A percentile compares a stretch with the other conserved stretches of the same genome.
Evolutionary conservation across 2,888 invertebrate genomes (phyloP).

Genomic region (Hipparchia semele): DNA sequence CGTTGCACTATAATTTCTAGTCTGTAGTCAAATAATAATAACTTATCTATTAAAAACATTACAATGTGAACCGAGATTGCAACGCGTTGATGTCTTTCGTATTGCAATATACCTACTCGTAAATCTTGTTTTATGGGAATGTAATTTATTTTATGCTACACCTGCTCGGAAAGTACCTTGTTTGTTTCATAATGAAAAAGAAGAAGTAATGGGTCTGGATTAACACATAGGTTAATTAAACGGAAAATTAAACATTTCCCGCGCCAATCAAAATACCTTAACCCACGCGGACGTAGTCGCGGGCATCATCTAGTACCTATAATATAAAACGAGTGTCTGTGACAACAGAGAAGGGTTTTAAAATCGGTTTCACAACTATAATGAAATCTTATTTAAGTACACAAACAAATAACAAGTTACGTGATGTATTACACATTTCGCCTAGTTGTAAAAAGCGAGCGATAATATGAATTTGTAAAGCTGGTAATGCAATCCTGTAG

Average conservation of each 20-base stretch:
- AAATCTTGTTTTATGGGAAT: neutral
- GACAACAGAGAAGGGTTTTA: too few species aligned
- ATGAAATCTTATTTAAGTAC: neutral
- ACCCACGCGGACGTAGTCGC: too few species aligned
- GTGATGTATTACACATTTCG: slow-evolving; percentile 2
- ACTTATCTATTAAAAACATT: neutral
- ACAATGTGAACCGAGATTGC: neutral
- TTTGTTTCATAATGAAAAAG: too few species aligned
- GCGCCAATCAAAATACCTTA: too few species aligned
- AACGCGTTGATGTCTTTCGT: slow-evolving; percentile 9
- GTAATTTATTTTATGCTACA: neutral
- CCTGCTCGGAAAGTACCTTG: too few species aligned
- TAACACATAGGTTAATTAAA: too few species aligned
- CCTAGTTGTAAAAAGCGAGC: neutral
- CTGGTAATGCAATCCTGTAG: neutral
- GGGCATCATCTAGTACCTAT: too few species aligned
- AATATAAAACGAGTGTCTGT: too few species aligned
- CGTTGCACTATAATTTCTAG: neutral
- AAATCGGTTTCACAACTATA: neutral
- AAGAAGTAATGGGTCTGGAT: too few species aligned
- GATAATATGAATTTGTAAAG: neutral
- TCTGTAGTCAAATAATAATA: too few species aligned
- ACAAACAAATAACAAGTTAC: neutral
- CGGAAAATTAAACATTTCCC: too few species aligned
- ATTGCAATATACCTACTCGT: neutral